A percentile compares a stretch with the other conserved stretches of the same genome.
These are phyloP conservation scores for Sorex maritimensis DNA, from an alignment of 2,797 vertebrate species.

Conservation along the genomic window DNA sequence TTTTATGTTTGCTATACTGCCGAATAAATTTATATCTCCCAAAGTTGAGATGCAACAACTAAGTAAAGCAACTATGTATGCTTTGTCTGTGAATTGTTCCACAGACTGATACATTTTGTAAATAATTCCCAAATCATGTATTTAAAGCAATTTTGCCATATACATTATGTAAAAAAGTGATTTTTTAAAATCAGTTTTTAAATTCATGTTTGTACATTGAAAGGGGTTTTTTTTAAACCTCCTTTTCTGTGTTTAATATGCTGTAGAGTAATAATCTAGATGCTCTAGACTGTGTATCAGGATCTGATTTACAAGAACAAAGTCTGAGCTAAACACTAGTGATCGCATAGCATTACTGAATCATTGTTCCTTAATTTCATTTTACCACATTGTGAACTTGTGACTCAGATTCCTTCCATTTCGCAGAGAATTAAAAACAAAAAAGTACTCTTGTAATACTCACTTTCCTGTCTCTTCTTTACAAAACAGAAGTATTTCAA, in stretches of 20 bases:
- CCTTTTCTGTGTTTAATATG: conserved; percentile 94
- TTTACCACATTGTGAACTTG: conserved; percentile 92
- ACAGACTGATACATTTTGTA: conserved; percentile 93
- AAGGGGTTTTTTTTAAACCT: conserved; percentile 88
- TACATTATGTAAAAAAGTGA: conserved; percentile 96
- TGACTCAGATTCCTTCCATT: conserved; percentile 93
- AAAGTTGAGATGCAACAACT: conserved; percentile 90
- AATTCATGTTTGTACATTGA: conserved; percentile 97
- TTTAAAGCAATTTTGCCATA: conserved; percentile 96
- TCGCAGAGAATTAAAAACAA: conserved; percentile 92
- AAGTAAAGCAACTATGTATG: conserved; percentile 89
- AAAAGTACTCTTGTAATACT: conserved; percentile 93
- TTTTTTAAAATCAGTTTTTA: conserved; percentile 96
- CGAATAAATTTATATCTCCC: conserved; percentile 90
- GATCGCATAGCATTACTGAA: conserved; percentile 91
- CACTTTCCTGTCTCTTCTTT: conserved; percentile 94
- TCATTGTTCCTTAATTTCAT: conserved; percentile 92
- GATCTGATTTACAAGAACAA: conserved; percentile 90
- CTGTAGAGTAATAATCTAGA: conserved; percentile 93
- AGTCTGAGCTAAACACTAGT: conserved; percentile 90
- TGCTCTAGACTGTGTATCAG: conserved; percentile 92
- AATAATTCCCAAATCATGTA: conserved; percentile 95
- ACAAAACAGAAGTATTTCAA: conserved; percentile 94
- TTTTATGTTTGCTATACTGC: conserved; percentile 90
- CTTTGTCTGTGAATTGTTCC: conserved; percentile 92